Evolutionary conservation across 2,888 invertebrate genomes (phyloP), one percentile per base, ranked within the genome.

Genomic region (Oscheius onirici): DNA sequence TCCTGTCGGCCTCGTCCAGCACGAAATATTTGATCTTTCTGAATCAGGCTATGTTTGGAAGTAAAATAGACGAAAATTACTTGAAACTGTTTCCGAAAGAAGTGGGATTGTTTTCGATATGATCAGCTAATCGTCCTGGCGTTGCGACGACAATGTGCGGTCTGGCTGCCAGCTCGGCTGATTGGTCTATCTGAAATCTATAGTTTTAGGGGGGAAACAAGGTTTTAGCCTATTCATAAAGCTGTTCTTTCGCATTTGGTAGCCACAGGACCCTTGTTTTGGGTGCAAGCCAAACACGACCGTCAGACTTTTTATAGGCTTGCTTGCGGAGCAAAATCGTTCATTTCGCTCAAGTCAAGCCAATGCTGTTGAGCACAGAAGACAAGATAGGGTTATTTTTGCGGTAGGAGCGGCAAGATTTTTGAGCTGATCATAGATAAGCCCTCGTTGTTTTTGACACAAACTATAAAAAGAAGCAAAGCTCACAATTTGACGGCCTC

Each of bases 101-200:
- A 41, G 88, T 87, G 10, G 76, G 80, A 74, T 89, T 88, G 75
- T 94, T 94, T 66, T 93, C 92, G 11, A 97, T 91, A 88, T 96
- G 95, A 89, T 97, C 97, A 0, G 94, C 94, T 46, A 99, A 89
- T 20, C 97, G 88, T 0, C 99, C 99, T 0, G 99, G 97, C 88
- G 97, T 97, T 0, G 97, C 94, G 0, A 99, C 93, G 1, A 99
- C 93, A 81, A 99, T 92, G 88, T 99, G 97, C 0, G 97, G 97
- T 67, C 92, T 91, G 77, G 92, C 92, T 13, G 93, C 91, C 22
- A 97, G 89, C 83, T 94, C 93, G 83, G 92, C 90, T 0, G 94
- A 94, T 89, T 97, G 97, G 15, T 92, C 90, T 71, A 96, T 91
- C 91, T 79, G 57, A 44, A 61, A 54, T 10, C 6, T 10, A 60